These are phyloP conservation scores for Pteropus alecto DNA, from an alignment of 2,113 vertebrate species.

Conservation along the genomic window DNA sequence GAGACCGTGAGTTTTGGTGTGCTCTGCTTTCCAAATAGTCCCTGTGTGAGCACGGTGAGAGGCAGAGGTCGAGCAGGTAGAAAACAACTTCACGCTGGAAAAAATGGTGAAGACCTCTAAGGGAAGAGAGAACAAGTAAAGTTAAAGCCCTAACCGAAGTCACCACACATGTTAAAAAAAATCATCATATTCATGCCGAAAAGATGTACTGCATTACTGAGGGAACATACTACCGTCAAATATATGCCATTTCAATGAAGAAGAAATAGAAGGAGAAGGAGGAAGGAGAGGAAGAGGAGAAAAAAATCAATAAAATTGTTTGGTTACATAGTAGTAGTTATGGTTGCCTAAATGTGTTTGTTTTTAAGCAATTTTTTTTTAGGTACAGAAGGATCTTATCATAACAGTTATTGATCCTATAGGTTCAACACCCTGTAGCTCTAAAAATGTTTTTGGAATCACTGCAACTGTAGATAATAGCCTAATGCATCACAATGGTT, in stretches of 20 bases:
- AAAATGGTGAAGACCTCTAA: neutral
- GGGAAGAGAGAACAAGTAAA: neutral
- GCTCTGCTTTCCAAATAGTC: neutral
- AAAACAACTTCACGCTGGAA: neutral
- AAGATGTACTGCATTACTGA: neutral
- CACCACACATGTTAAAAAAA: neutral
- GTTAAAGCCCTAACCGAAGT: neutral
- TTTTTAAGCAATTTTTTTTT: constrained; percentile 11
- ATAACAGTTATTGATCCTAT: neutral
- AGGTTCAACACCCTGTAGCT: neutral
- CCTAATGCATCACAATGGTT: neutral
- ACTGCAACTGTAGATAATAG: neutral
- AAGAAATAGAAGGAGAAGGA: neutral
- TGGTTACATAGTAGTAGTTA: neutral
- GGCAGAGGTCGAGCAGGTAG: neutral
- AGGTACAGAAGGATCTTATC: neutral
- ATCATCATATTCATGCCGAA: too few relatives aligned
- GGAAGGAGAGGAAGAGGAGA: neutral
- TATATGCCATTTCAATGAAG: neutral
- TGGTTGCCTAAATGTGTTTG: neutral
- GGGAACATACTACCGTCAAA: neutral
- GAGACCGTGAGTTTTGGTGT: neutral
- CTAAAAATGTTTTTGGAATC: neutral
- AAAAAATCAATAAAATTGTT: neutral
- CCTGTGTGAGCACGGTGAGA: neutral